These are phyloP conservation scores for Semaprochilodus insignis DNA, from an alignment of 2,797 vertebrate species.

Conservation along the genomic window DNA sequence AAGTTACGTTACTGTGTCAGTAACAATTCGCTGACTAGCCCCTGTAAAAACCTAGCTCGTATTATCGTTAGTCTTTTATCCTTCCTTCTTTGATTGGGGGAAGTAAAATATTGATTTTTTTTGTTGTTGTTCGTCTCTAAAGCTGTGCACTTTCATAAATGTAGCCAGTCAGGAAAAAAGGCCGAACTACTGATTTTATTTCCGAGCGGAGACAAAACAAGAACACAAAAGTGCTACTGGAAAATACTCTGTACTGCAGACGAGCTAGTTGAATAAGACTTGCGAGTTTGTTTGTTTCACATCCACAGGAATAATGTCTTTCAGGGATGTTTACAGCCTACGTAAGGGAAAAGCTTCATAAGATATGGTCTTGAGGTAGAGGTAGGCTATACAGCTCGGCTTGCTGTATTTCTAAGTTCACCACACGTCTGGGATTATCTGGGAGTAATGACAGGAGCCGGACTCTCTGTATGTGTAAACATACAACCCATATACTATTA, in stretches of 20 bases:
- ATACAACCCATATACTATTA: not conserved
- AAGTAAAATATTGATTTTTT: constrained; percentile 27
- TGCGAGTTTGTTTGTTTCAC: not conserved
- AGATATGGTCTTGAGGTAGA: not conserved
- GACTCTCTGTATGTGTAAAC: not conserved
- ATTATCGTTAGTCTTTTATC: not conserved
- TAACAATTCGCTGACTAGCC: no score
- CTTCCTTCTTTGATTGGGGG: not conserved
- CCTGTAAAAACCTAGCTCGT: not conserved
- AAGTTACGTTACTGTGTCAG: no score
- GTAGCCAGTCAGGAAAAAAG: not conserved
- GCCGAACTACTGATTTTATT: not conserved
- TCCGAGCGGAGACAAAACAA: not conserved
- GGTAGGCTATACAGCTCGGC: not conserved
- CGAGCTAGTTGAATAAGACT: not conserved
- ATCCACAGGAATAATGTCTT: not conserved
- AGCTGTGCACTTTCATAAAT: not conserved
- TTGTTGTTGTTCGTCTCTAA: no score
- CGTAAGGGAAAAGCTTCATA: not conserved
- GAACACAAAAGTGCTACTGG: constrained; percentile 7
- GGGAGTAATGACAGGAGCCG: no score
- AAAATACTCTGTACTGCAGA: not conserved
- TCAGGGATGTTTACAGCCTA: not conserved
- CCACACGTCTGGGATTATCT: no score
- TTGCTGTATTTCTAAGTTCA: no score